Evolutionary conservation across 37 sponge, comb jelly and placozoan genomes (phyloP).

Genomic region (Spongilla lacustris): DNA sequence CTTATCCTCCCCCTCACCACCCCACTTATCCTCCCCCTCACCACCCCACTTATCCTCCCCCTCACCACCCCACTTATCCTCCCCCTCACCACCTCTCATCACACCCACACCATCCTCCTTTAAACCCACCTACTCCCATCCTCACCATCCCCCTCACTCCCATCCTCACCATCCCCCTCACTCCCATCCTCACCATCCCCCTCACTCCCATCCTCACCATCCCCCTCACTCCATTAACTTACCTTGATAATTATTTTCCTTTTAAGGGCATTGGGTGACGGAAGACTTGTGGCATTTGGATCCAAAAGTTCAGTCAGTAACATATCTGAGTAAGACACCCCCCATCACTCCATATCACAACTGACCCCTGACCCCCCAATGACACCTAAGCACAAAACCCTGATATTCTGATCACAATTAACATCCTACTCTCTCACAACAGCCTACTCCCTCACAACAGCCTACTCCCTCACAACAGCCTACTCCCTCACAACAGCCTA

Average conservation of each 20-base stretch:
- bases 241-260: conserved; percentile 88
- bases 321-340: conserved; percentile 52
- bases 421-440: too few relatives aligned
- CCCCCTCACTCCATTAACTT: neutral
- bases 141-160: neutral
- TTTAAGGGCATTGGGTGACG: conserved; percentile 85
- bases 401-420: too few relatives aligned
- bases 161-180: neutral
- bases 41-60: neutral
- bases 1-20: neutral
- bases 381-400: too few relatives aligned
- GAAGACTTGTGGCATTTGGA: conserved; percentile 54
- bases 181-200: neutral
- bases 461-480: too few relatives aligned
- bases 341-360: neutral
- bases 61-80: neutral
- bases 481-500: too few relatives aligned
- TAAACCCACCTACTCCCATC: neutral
- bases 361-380: too few relatives aligned
- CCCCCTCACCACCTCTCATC: neutral
- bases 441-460: too few relatives aligned
- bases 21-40: neutral
- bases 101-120: neutral
- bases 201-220: neutral
- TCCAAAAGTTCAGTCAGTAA: conserved; percentile 72